phyloP scores from a whole-genome alignment of 2,113 vertebrate genomes.

The Scolopax mira region DNA sequence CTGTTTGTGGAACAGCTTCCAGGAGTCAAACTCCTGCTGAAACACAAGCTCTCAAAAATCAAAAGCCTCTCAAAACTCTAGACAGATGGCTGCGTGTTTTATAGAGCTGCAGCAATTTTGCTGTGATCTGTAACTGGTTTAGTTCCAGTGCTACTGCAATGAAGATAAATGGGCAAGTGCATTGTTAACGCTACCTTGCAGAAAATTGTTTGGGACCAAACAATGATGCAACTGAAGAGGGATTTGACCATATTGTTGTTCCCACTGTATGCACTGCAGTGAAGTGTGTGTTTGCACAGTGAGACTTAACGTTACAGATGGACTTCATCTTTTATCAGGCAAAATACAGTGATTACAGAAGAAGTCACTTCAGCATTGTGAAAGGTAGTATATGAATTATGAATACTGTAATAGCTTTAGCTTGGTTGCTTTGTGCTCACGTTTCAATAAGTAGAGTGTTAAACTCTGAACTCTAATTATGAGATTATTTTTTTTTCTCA shows the following conservation, averaged over 20 bases:
- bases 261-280: neutral
- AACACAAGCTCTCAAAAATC: neutral
- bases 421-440: neutral
- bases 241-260: neutral
- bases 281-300: neutral
- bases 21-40: neutral
- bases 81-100: neutral
- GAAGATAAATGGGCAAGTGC: neutral
- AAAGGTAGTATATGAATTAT: neutral
- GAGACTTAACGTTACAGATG: rapidly evolving
- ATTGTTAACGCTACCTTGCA: neutral
- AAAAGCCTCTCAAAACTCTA: neutral
- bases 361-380: neutral
- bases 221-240: neutral
- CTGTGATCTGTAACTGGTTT: neutral
- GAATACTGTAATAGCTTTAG: neutral
- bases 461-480: neutral
- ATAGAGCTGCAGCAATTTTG: neutral
- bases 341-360: neutral
- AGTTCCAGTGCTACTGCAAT: rapidly evolving
- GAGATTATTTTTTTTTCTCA: neutral
- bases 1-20: neutral
- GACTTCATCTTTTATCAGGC: neutral
- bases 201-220: neutral
- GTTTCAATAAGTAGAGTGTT: neutral